phyloP scores from a whole-genome alignment of 2,888 invertebrate species.

The Melanostoma scalare region DNA sequence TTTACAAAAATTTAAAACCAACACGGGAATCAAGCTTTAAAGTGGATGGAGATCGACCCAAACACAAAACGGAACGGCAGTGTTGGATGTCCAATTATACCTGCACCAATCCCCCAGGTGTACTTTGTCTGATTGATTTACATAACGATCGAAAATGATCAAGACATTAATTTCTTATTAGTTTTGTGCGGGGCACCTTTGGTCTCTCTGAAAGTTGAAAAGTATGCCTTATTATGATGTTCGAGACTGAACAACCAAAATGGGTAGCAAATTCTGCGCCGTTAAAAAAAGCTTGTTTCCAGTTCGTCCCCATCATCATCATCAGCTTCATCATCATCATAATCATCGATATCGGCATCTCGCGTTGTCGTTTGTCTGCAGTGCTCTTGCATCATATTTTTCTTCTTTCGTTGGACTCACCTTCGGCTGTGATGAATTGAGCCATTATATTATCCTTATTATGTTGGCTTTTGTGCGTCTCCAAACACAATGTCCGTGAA shows the following conservation, averaged over 20 bases:
- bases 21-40: too few species aligned
- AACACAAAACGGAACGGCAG: too few species aligned
- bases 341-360: slow-evolving; percentile 32
- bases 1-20: too few species aligned
- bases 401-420: slow-evolving; percentile 6
- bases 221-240: slow-evolving; percentile 9
- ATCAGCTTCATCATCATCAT: slow-evolving; percentile 46
- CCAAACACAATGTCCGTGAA: slow-evolving; percentile 58
- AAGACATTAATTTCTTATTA: slow-evolving; percentile 82
- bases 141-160: slow-evolving; percentile 82
- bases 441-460: slow-evolving; percentile 63
- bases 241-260: slow-evolving; percentile 30
- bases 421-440: slow-evolving; percentile 61
- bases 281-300: slow-evolving; percentile 33
- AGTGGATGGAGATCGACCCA: too few species aligned
- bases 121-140: slow-evolving; percentile 82
- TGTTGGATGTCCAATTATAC: slow-evolving; percentile 28
- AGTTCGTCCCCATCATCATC: slow-evolving; percentile 57
- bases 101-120: slow-evolving; percentile 78
- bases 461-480: slow-evolving; percentile 63
- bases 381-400: slow-evolving; percentile 20
- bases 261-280: slow-evolving; percentile 48
- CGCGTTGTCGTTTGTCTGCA: slow-evolving; percentile 13
- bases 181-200: slow-evolving; percentile 66
- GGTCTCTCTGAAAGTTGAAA: not conserved